Evolutionary conservation across 1,140 invertebrate species (phyloP), one percentile per base, ranked within the genome.

Genomic region (Euwallacea similis): DNA sequence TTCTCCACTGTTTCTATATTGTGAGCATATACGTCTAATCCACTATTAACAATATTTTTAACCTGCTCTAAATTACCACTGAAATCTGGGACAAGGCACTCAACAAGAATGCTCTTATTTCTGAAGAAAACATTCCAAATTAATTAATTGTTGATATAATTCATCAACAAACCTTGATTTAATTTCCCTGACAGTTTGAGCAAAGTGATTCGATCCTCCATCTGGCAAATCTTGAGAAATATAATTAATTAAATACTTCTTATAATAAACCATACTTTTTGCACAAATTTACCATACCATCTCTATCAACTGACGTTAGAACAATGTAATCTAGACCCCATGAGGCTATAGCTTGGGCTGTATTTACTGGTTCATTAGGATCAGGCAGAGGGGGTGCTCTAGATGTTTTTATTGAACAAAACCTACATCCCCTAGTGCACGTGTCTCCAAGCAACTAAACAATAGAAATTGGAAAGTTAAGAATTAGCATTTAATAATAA

Each of bases 311-410:
- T 11, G 96, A 98, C 4, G 98, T 99, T 3, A 99, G 82, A 16
- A 99, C 98, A 71, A 99, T 91, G 84, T 99, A 99, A 81, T 98
- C 95, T 8, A 99, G 84, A 9, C 95, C 95, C 98, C 98, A 99
- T 54, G 92, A 88, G 58, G 90, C 87, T 75, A 99, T 92, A 3
- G 98, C 97, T 69, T 84, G 87, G 2, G 97, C 98, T 6, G 97
- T 99, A 82, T 99, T 97, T 6, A 86, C 77, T 7, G 98, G 98
- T 83, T 99, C 98, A 64, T 91, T 84, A 0, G 91, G 88, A 86
- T 99, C 95, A 8, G 96, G 87, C 0, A 94, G 90, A 9, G 95
- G 93, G 2, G 98, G 98, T n/a, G 87, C 86, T 68, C 91, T 86
- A 2, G 96, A 90, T 10, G 98, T 99, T 86, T 99, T 99, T 8